Base-by-base conservation (phyloP, 2,888 invertebrate species). In the Bimastos eiseni region DNA sequence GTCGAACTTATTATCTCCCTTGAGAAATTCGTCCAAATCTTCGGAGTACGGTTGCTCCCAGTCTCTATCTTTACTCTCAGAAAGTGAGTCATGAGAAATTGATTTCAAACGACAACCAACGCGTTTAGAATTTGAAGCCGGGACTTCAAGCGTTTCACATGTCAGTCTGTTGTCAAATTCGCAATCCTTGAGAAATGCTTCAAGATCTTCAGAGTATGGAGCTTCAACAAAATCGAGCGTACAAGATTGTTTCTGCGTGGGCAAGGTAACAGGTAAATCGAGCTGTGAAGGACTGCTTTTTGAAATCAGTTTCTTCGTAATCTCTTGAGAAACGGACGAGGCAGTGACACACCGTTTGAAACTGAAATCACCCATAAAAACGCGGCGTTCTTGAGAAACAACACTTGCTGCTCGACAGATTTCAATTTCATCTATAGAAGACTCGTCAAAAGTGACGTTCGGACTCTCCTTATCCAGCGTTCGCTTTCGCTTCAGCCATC, bases 1-100 rank as follows among this genome's bases (percentile, higher is more conserved):
- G 13, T n/a, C 70, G 30, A n/a, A 86, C 0, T 86, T 24, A 86
- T 17, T 24, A 86, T 17, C 6, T 24, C 37, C 37, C 36, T 19
- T 37, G 8, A 86, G 37, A 86, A 86, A 86, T 86, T 86, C 86
- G 4, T 86, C 86, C 36, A 86, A 86, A 86, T 86, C 86, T 86
- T 86, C 86, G 2, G 86, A 86, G 17, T 86, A 86, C 17, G 86
- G 86, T 17, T 36, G 70, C n/a, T 70, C 70, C 70, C 70, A 70
- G n/a, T 70, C 70, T 8, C 13, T 11, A n/a, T 70, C 17, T 17
- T n/a, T 30, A n/a, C 17, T n/a, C 24, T 70, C 13, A 8, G 70
- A 70, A 70, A 30, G 4, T 4, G 70, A 30, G 8, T 70, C 70
- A 3, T 8, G 70, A 70, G 70, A 70, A 70, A 70, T 8, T 70